These are phyloP conservation scores for Ciconia maguari DNA, from an alignment of 2,113 vertebrate species.

Conservation along the genomic window DNA sequence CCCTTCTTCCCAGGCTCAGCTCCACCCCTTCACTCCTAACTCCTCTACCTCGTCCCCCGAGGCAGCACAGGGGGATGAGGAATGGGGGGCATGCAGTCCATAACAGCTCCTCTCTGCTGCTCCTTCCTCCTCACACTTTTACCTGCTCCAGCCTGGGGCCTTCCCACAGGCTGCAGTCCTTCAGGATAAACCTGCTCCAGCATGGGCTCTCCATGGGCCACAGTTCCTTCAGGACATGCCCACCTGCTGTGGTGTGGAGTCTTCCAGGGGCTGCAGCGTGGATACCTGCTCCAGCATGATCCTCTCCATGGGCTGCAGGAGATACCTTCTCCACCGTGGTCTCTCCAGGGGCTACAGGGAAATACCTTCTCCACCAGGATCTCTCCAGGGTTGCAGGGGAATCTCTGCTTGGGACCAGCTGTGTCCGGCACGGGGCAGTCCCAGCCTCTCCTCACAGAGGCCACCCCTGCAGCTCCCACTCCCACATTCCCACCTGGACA, in stretches of 20 bases:
- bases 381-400: background rate
- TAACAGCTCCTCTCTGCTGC: background rate
- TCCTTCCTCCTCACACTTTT: background rate
- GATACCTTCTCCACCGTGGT: background rate
- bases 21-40: background rate
- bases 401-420: background rate
- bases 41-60: background rate
- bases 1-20: background rate
- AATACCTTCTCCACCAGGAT: background rate
- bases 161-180: background rate
- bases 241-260: background rate
- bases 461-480: background rate
- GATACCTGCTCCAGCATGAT: background rate
- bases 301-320: background rate
- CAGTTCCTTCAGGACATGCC: background rate
- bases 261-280: background rate
- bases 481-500: background rate
- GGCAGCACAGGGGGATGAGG: accelerated
- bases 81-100: accelerated
- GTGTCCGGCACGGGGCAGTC: background rate
- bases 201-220: accelerated
- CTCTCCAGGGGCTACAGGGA: background rate
- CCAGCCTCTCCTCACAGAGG: background rate
- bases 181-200: background rate
- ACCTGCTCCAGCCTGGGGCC: background rate